Evolutionary conservation across 1,140 invertebrate genomes (phyloP).

Genomic region (Helicorthomorpha holstii): DNA sequence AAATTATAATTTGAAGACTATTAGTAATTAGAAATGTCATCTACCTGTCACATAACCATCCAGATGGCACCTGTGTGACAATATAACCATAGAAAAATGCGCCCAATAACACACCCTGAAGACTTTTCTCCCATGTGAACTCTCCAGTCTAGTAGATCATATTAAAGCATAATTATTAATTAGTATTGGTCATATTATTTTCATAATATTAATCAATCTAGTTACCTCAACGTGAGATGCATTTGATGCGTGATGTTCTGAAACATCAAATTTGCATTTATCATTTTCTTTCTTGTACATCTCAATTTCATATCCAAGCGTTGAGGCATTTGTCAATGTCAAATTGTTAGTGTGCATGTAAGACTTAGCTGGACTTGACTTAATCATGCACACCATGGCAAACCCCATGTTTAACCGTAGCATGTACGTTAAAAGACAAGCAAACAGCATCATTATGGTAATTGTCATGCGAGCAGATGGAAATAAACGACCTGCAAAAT

Average conservation of each 20-base stretch:
- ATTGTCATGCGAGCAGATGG: slow-evolving; percentile 13
- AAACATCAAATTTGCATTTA: too few relatives aligned
- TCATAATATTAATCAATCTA: too few relatives aligned
- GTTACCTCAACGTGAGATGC: too few relatives aligned
- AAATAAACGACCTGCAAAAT: slow-evolving; percentile 12
- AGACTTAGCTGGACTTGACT: too few relatives aligned
- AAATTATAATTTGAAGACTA: too few relatives aligned
- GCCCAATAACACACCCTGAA: slow-evolving; percentile 24
- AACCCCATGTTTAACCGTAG: slow-evolving; percentile 18
- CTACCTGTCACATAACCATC: slow-evolving; percentile 20
- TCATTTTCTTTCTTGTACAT: too few relatives aligned
- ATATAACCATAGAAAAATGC: slow-evolving; percentile 29
- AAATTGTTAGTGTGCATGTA: too few relatives aligned
- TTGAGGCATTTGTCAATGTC: too few relatives aligned
- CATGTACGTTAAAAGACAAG: slow-evolving; percentile 13
- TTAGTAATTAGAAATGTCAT: not conserved
- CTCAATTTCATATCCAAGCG: too few relatives aligned
- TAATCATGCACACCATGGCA: slow-evolving; percentile 22
- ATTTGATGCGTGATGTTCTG: too few relatives aligned
- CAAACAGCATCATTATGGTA: slow-evolving; percentile 13
- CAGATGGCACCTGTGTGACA: slow-evolving; percentile 29
- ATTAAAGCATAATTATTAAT: too few relatives aligned
- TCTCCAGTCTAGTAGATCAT: slow-evolving; percentile 15
- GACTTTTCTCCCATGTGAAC: slow-evolving; percentile 21
- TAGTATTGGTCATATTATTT: too few relatives aligned